Evolutionary conservation across 2,797 vertebrate species (phyloP), one percentile per base, ranked within the genome.

Genomic region (Halcyon smyrnensis): DNA sequence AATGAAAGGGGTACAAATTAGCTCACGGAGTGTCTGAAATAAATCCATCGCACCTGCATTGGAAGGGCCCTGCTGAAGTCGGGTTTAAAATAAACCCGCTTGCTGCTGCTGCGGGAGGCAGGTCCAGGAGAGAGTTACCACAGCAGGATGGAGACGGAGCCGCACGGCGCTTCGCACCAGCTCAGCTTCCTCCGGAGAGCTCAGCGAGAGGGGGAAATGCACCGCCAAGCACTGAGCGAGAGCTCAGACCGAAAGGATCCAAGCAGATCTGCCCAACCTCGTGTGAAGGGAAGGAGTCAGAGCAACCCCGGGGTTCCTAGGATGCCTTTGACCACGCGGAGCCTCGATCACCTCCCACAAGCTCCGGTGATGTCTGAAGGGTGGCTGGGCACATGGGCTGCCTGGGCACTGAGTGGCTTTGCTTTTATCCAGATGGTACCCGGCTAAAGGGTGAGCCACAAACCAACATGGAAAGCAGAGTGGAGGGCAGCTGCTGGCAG

Each of bases 31-130:
- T 6, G 13, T 25, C 79, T 65, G 59, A 91, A 94, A 90, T 56
- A 94, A 91, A 68, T 39, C 82, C 77, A 41, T 65, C 84, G 20
- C 95, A 96, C 96, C 93, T 96, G 94, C 94, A 88, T 70, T 19
- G 50, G 68, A 76, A 86, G 0, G 2, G 69, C 25, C 20, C 24
- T 32, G 82, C 34, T 57, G 87, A 73, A 81, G 50, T 0, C 3
- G 81, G 79, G 37, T 71, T 96, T 88, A 95, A 90, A 95, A 93
- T 91, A 95, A 94, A 87, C 17, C 23, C 1, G 12, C 36, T 51
- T 2, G 12, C 27, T 6, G 53, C 30, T 0, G 0, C 25, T 15
- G 71, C 1, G 8, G 34, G 43, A 92, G 90, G 84, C 50, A 56
- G 79, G 54, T 88, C 87, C 8, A 0, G 18, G 30, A 48, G 9